These are phyloP conservation scores for Silurus asotus DNA, from an alignment of 2,113 vertebrate species.

Conservation along the genomic window DNA sequence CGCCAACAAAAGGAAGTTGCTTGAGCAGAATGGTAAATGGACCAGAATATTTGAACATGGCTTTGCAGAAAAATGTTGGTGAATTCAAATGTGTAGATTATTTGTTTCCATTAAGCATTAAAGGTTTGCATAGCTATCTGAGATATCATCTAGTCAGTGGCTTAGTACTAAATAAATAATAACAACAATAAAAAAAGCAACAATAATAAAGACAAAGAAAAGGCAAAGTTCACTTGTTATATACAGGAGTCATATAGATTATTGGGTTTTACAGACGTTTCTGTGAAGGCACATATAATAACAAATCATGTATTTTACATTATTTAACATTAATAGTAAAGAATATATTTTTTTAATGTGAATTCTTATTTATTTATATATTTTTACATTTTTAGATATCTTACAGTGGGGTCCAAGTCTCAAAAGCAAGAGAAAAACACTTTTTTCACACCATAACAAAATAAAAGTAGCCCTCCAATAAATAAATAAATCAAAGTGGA, in stretches of 20 bases:
- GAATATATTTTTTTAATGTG: no score
- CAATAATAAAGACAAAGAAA: not conserved
- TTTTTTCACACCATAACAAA: no score
- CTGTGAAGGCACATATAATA: not conserved
- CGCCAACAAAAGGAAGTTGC: conserved; percentile 44
- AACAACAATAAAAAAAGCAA: not conserved
- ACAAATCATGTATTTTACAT: not conserved
- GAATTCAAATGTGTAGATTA: no score
- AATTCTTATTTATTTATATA: no score
- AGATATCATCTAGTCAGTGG: not conserved
- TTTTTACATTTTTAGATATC: no score
- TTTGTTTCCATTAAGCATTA: not conserved
- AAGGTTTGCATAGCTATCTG: not conserved
- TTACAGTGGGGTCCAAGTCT: no score
- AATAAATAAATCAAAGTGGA: no score
- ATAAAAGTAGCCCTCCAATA: no score
- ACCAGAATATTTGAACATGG: not conserved
- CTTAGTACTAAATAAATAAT: not conserved
- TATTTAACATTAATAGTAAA: not conserved
- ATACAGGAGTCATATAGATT: not conserved
- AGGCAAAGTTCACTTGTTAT: not conserved
- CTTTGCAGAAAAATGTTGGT: not conserved
- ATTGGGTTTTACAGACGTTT: not conserved
- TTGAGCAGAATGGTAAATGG: no score
- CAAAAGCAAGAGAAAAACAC: no score